Percentiles rank a stretch among this genome's conserved stretches.
Conservation (phyloP, 2,888 invertebrate species). For the Catocala sponsa region DNA sequence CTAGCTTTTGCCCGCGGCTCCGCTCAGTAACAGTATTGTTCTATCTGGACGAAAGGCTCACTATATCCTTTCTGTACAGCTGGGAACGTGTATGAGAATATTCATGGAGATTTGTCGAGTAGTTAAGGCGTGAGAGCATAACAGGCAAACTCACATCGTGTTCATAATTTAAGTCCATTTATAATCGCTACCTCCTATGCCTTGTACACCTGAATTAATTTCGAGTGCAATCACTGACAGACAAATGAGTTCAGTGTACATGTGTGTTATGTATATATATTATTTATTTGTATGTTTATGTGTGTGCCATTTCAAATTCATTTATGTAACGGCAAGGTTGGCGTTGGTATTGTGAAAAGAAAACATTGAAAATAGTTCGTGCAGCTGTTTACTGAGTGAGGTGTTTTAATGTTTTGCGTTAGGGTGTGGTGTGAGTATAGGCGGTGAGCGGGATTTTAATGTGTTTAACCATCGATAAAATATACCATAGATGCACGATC, state of each 20-base stretch:
- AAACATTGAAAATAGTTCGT: neutral
- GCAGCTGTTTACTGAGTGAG: constrained; percentile 1
- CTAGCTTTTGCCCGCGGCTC: too few relatives aligned
- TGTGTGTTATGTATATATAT: constrained; percentile 32
- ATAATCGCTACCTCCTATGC: neutral
- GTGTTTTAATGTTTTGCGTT: neutral
- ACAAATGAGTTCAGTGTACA: constrained; percentile 36
- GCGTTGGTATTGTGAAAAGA: neutral
- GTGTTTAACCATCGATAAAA: too few relatives aligned
- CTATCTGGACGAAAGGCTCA: too few relatives aligned
- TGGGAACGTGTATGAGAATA: too few relatives aligned
- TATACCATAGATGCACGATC: too few relatives aligned
- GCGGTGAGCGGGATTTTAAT: too few relatives aligned
- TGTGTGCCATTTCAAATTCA: constrained; percentile 1
- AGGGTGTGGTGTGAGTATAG: neutral
- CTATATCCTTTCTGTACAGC: too few relatives aligned
- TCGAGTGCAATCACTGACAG: constrained; percentile 35
- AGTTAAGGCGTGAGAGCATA: too few relatives aligned
- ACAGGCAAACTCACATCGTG: too few relatives aligned
- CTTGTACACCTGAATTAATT: constrained; percentile 16
- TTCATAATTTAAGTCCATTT: too few relatives aligned
- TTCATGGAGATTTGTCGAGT: too few relatives aligned
- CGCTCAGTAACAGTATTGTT: too few relatives aligned
- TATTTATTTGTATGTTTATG: constrained; percentile 7
- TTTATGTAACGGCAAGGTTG: neutral